phyloP scores from a whole-genome alignment of 1,140 invertebrate genomes.

The Schlechtendalia chinensis region DNA sequence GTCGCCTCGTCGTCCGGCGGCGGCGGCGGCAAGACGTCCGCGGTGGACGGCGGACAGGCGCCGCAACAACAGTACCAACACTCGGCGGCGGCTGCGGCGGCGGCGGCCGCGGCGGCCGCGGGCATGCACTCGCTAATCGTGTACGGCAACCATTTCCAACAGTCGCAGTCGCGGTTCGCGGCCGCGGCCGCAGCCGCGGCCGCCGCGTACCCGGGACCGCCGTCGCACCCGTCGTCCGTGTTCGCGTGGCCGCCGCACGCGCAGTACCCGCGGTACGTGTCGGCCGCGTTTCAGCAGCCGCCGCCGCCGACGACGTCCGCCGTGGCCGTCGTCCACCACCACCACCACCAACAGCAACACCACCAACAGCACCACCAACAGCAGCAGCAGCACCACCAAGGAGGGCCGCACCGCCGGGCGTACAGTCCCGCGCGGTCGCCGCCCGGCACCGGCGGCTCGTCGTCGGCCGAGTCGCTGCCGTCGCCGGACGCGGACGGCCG shows the following conservation, averaged over 20 bases:
- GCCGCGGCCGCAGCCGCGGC: constrained; percentile 7
- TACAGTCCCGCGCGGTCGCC: constrained; percentile 15
- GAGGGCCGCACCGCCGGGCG: not conserved
- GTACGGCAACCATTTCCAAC: constrained; percentile 39
- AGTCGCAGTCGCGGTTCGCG: constrained; percentile 33
- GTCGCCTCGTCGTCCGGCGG: not conserved
- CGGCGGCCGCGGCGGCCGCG: constrained; percentile 24
- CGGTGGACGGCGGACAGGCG: not conserved
- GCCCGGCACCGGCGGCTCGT: constrained; percentile 6
- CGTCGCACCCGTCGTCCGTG: constrained; percentile 13
- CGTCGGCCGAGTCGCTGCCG: constrained; percentile 36
- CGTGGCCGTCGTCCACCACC: not conserved
- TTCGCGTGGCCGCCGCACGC: constrained; percentile 23
- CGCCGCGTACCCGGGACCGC: constrained; percentile 13
- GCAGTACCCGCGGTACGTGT: constrained; percentile 36
- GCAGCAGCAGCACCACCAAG: not conserved
- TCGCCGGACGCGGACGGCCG: constrained; percentile 42
- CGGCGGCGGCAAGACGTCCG: not conserved
- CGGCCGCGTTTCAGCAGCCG: not conserved
- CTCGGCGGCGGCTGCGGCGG: constrained; percentile 13
- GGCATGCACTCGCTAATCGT: constrained; percentile 42
- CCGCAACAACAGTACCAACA: constrained; percentile 37
- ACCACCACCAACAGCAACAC: not conserved
- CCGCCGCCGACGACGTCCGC: not conserved
- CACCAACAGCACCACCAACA: not conserved